phyloP scores from a whole-genome alignment of 2,797 vertebrate species.

The Poecile montanus region DNA sequence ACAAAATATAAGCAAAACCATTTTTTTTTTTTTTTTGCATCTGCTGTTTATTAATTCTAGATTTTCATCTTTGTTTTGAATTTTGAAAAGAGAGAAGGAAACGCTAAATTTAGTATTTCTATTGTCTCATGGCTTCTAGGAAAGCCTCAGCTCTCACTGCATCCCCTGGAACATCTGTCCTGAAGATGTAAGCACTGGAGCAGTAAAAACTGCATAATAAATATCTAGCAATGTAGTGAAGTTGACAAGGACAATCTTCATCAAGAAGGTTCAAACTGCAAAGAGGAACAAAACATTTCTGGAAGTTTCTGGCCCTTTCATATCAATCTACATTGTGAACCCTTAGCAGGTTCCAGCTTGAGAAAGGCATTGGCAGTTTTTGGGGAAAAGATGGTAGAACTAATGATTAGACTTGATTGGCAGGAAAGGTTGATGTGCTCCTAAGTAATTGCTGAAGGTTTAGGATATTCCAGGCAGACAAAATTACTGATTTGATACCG shows the following conservation, averaged over 20 bases:
- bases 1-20: neutral
- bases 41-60: neutral
- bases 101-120: neutral
- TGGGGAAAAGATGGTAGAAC: neutral
- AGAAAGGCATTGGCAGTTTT: neutral
- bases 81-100: neutral
- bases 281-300: neutral
- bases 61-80: neutral
- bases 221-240: neutral
- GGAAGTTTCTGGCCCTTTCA: neutral
- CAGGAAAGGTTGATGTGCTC: neutral
- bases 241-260: neutral
- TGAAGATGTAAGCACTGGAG: neutral
- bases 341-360: neutral
- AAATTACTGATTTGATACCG: slow-evolving; percentile 9
- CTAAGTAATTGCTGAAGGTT: neutral
- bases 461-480: neutral
- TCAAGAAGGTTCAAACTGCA: neutral
- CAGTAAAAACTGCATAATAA: neutral
- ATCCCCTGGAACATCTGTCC: neutral
- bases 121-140: neutral
- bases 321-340: neutral
- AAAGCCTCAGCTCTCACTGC: neutral
- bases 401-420: neutral
- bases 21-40: neutral